A percentile compares a stretch with the other conserved stretches of the same genome.
Conservation (phyloP, 2,888 invertebrate genomes). For the Boloria euphrosyne region DNA sequence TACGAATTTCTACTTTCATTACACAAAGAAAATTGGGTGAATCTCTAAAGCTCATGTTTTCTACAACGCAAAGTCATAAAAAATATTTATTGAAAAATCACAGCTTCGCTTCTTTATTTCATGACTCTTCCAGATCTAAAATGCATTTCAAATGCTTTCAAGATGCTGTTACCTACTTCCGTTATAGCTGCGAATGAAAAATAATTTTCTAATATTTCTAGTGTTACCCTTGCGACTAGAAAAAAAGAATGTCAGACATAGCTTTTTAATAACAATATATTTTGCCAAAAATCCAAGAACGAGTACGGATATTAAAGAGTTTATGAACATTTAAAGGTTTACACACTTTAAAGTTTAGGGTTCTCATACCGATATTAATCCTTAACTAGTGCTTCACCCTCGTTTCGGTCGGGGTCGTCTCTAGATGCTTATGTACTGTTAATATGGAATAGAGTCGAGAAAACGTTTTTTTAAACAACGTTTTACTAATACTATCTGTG, state of each 20-base stretch:
- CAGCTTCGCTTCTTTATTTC: conserved; percentile 44
- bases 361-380: too few relatives aligned
- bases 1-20: background rate
- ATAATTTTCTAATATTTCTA: conserved; percentile 26
- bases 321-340: too few relatives aligned
- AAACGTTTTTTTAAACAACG: too few relatives aligned
- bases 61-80: background rate
- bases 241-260: background rate
- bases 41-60: background rate
- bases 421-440: too few relatives aligned
- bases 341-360: too few relatives aligned
- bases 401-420: too few relatives aligned
- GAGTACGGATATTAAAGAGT: too few relatives aligned
- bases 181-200: conserved; percentile 29
- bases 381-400: too few relatives aligned
- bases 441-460: too few relatives aligned
- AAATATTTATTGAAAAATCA: conserved; percentile 17
- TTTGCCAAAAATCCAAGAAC: too few relatives aligned
- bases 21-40: background rate
- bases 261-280: background rate
- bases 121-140: conserved; percentile 53
- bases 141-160: conserved; percentile 55
- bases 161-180: conserved; percentile 45
- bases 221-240: background rate
- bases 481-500: background rate